Evolutionary conservation across 2,797 vertebrate genomes (phyloP).

Genomic region (Setipinna tenuifilis): DNA sequence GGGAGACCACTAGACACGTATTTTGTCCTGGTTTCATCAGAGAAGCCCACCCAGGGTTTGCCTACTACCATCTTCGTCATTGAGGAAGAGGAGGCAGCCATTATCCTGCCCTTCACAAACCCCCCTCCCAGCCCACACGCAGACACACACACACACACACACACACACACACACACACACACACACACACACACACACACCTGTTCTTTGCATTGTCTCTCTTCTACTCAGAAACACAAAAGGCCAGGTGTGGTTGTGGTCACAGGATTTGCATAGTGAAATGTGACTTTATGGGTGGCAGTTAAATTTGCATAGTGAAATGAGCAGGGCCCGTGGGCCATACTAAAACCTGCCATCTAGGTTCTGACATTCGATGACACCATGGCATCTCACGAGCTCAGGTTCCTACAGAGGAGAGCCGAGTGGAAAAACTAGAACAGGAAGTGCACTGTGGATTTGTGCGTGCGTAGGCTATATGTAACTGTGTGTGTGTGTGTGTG

Average conservation of each 20-base stretch:
- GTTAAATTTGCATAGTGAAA: not conserved
- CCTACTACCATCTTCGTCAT: not conserved
- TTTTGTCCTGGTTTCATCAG: not conserved
- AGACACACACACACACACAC: too few species aligned
- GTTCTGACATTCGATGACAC: not conserved
- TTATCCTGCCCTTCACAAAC: too few species aligned
- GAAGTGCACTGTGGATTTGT: not conserved
- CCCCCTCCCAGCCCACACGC: too few species aligned
- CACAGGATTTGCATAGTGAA: too few species aligned
- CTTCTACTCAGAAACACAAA: too few species aligned
- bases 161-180: too few species aligned
- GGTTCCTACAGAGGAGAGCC: not conserved
- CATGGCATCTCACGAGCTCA: not conserved
- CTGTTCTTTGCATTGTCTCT: too few species aligned
- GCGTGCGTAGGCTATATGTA: not conserved
- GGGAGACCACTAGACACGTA: not conserved
- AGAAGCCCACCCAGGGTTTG: not conserved
- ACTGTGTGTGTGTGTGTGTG: too few species aligned
- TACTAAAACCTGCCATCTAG: not conserved
- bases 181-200: too few species aligned
- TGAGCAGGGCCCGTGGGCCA: not conserved
- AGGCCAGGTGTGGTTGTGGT: too few species aligned
- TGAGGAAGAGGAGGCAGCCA: too few species aligned
- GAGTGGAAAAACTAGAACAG: not conserved
- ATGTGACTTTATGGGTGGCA: not conserved